Conservation (phyloP, 2,888 invertebrate genomes). For the Iselma pallidipennis region DNA sequence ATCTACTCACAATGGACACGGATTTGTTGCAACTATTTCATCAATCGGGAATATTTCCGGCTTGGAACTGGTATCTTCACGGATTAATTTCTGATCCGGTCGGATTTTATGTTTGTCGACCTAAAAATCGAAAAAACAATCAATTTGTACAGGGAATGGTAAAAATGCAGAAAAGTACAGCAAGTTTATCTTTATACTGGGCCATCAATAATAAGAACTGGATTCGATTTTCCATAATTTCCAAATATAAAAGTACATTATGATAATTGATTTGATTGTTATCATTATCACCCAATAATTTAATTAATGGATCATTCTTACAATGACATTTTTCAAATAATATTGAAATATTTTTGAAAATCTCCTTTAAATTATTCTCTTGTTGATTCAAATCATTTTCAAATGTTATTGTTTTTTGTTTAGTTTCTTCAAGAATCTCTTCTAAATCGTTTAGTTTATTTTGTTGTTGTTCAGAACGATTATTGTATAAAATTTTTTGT, state of each 20-base stretch:
- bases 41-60: conserved; percentile 48
- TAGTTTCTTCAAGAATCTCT: conserved; percentile 50
- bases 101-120: conserved; percentile 41
- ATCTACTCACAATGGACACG: conserved; percentile 58
- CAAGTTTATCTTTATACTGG: conserved; percentile 49
- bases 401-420: conserved; percentile 32
- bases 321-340: conserved; percentile 70
- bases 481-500: conserved; percentile 61
- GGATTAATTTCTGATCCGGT: conserved; percentile 46
- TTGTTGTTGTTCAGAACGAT: conserved; percentile 63
- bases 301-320: conserved; percentile 72
- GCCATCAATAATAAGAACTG: conserved; percentile 66
- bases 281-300: conserved; percentile 69
- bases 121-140: conserved; percentile 19
- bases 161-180: conserved; percentile 15
- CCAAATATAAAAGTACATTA: conserved; percentile 81
- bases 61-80: conserved; percentile 49
- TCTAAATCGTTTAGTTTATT: conserved; percentile 63
- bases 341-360: conserved; percentile 59
- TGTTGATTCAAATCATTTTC: conserved; percentile 38
- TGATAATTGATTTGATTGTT: conserved; percentile 72
- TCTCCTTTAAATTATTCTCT: conserved; percentile 47
- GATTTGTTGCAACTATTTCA: conserved; percentile 55
- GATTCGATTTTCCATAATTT: conserved; percentile 77
- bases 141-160: neutral